Percentiles rank a stretch among this genome's conserved stretches.
Evolutionary conservation across 2,888 invertebrate species (phyloP).

Genomic region (Meiosimyza decipiens): DNA sequence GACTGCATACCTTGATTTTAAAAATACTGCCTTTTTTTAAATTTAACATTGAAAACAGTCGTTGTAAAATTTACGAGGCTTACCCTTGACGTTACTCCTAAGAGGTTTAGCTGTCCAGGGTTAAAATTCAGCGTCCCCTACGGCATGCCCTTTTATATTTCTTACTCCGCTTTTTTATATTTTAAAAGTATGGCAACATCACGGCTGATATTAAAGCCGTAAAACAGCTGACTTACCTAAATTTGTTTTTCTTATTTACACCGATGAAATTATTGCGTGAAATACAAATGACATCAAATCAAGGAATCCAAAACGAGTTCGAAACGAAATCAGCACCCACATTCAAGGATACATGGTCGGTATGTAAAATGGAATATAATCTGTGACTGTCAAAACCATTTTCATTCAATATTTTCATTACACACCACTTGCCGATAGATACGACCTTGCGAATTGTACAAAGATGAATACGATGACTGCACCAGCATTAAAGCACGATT

Average conservation of each 20-base stretch:
- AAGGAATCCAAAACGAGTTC: not conserved
- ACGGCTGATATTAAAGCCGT: not conserved
- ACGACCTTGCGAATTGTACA: slow-evolving; percentile 75
- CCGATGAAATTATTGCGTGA: not conserved
- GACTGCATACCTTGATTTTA: too few species aligned
- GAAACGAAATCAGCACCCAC: not conserved
- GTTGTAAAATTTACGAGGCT: too few species aligned
- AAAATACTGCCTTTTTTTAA: too few species aligned
- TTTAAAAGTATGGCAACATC: too few species aligned
- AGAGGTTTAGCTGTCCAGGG: too few species aligned
- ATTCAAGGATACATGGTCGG: slow-evolving; percentile 27
- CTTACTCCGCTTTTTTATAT: too few species aligned
- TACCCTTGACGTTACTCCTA: too few species aligned
- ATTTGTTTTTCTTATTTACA: not conserved
- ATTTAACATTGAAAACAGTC: too few species aligned
- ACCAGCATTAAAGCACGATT: slow-evolving; percentile 79
- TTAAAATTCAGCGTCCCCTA: too few species aligned
- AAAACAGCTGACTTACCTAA: slow-evolving; percentile 10
- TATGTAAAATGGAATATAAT: not conserved
- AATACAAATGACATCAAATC: not conserved
- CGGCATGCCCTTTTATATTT: too few species aligned
- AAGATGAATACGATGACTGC: slow-evolving; percentile 86
- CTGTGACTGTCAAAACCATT: not conserved
- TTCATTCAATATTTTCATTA: not conserved
- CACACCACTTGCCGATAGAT: slow-evolving; percentile 6